A percentile compares a stretch with the other conserved stretches of the same genome.
Conservation (phyloP, 2,888 invertebrate genomes). For the Agapetus fuscipes region DNA sequence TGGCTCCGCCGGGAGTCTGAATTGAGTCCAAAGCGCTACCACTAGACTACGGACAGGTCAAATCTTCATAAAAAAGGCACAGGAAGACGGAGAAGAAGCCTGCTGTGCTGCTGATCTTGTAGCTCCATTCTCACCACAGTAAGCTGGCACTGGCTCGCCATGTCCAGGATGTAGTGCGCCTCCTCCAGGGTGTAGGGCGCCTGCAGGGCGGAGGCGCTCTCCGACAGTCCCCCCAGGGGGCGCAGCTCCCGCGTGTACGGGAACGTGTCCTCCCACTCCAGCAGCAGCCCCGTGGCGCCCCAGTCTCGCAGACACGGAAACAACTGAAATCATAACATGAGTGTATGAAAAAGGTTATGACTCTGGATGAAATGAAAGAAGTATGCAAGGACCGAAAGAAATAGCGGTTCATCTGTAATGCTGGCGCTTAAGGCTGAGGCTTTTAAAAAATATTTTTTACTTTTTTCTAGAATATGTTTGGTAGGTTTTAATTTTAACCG, state of each 20-base stretch:
- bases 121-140: conserved; percentile 58
- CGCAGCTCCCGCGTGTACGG: conserved; percentile 59
- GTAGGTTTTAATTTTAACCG: too few relatives aligned
- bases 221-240: conserved; percentile 46
- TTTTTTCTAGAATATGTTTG: too few relatives aligned
- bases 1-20: too few relatives aligned
- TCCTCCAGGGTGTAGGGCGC: conserved; percentile 58
- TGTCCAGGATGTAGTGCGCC: conserved; percentile 52
- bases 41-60: too few relatives aligned
- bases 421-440: too few relatives aligned
- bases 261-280: conserved; percentile 89
- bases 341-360: not conserved
- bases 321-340: conserved; percentile 33
- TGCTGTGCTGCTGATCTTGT: too few relatives aligned
- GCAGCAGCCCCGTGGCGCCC: conserved; percentile 70
- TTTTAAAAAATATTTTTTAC: not conserved
- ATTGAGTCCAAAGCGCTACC: too few relatives aligned
- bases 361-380: too few relatives aligned
- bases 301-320: conserved; percentile 52
- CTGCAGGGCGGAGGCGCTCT: conserved; percentile 39
- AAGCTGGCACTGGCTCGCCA: conserved; percentile 56
- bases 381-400: too few relatives aligned
- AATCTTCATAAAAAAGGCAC: too few relatives aligned
- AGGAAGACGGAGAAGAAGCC: too few relatives aligned
- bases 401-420: too few relatives aligned